Percentiles rank a stretch among this genome's conserved stretches.
phyloP scores from a whole-genome alignment of 2,113 vertebrate genomes.

The Oryzias celebensis region DNA sequence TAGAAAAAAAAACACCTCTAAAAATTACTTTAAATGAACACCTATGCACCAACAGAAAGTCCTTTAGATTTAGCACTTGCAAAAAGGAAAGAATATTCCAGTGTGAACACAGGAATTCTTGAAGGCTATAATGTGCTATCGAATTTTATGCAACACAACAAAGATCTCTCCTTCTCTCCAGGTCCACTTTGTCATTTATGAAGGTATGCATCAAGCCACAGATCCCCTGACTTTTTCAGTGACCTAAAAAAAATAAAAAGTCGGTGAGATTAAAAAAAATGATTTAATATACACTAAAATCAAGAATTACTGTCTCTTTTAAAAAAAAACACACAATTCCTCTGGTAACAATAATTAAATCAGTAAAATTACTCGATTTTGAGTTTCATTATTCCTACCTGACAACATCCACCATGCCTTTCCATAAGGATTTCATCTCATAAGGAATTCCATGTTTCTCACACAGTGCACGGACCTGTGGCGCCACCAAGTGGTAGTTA shows the following conservation, averaged over 20 bases:
- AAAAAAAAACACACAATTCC: neutral
- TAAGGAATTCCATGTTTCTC: constrained; percentile 87
- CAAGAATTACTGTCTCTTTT: neutral
- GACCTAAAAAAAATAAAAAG: constrained; percentile 57
- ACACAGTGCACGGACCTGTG: constrained; percentile 85
- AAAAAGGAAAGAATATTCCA: constrained; percentile 17
- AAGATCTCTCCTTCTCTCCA: neutral
- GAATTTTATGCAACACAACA: neutral
- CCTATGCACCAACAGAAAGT: constrained; percentile 3
- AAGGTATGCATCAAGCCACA: constrained; percentile 96
- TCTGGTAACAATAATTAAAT: neutral
- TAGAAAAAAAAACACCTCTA: constrained; percentile 4
- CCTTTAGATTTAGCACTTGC: constrained; percentile 3
- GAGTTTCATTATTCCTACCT: constrained; percentile 65
- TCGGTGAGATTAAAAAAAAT: neutral
- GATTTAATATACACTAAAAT: too few species aligned
- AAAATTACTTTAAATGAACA: constrained; percentile 14
- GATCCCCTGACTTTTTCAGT: constrained; percentile 81
- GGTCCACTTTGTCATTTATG: constrained; percentile 81
- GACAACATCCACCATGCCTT: constrained; percentile 81
- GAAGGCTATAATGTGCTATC: constrained; percentile 15
- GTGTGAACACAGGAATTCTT: constrained; percentile 14
- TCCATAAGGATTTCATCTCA: constrained; percentile 83
- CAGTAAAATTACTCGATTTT: neutral
- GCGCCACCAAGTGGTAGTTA: constrained; percentile 87